Evolutionary conservation across 2,113 vertebrate genomes (phyloP).

Genomic region (Galeopterus variegatus): DNA sequence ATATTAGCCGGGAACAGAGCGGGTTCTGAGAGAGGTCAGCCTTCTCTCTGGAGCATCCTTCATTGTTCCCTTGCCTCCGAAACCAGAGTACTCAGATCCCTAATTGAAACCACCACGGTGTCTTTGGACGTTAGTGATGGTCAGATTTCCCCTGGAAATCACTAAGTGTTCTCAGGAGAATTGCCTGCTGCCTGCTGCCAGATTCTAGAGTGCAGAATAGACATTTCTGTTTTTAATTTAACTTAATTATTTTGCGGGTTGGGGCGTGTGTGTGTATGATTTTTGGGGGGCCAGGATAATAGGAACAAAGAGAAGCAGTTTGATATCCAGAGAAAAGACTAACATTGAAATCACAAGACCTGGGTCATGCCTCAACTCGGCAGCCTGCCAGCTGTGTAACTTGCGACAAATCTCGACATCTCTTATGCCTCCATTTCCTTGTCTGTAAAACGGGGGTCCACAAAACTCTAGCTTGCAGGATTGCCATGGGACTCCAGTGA

Average conservation of each 20-base stretch:
- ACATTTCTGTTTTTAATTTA: constrained; percentile 74
- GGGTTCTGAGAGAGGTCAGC: constrained; percentile 71
- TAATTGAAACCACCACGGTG: constrained; percentile 68
- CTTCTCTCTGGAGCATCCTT: background rate
- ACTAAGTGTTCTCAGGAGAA: constrained; percentile 71
- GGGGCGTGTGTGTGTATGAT: background rate
- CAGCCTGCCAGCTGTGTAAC: background rate
- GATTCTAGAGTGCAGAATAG: constrained; percentile 45
- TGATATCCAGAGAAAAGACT: background rate
- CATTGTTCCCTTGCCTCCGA: background rate
- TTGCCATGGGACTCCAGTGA: background rate
- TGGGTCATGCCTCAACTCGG: background rate
- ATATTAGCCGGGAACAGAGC: constrained; percentile 76
- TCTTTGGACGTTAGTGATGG: constrained; percentile 49
- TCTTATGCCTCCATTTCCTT: background rate
- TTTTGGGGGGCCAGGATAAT: background rate
- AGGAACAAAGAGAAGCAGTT: constrained; percentile 16
- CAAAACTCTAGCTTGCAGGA: background rate
- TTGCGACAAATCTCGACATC: background rate
- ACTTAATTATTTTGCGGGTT: constrained; percentile 57
- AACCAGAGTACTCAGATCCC: constrained; percentile 32
- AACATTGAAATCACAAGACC: background rate
- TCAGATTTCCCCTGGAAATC: constrained; percentile 77
- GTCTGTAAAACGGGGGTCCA: background rate
- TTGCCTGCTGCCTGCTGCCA: constrained; percentile 61